Evolutionary conservation across 2,888 invertebrate species (phyloP), one percentile per base, ranked within the genome.

Genomic region (Oscheius sp.): DNA sequence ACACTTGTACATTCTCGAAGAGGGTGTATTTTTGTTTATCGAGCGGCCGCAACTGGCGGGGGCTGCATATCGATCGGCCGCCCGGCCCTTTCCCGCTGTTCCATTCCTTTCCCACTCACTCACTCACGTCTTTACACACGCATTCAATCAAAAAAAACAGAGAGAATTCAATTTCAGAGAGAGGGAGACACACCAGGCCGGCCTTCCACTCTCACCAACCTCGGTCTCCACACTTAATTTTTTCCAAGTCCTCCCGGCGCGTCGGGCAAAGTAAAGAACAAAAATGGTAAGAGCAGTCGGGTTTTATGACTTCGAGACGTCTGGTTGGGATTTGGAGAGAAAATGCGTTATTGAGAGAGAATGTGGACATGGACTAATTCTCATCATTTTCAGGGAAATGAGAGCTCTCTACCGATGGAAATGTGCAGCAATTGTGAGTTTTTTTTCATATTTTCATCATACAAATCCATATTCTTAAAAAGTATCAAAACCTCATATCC

Each of bases 391-490:
- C 92, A 96, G 96, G 96, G 96, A 91, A 96, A 96, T 92, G 96
- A 96, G 92, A 94, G 93, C 90, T 95, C 95, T 87, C 93, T 96
- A 90, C 95, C 96, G 87, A 95, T 96, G 95, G 96, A 96, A 93
- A 93, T 96, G 88, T 96, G 96, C 93, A 95, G 95, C 90, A 96
- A 95, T 90, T 95, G 95, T 94, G 92, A 94, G 94, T 94, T 74
- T 50, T 65, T 66, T 50, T 74, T 51, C 42, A 63, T 77, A 13
- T 57, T 29, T 7, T 57, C 58, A 29, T 42, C n/a, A n/a, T 33
- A 55, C 3, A 11, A 21, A 21, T 21, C 21, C 21, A 21, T 21
- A 21, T 21, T 21, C 21, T 21, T 21, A 21, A 21, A 21, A 21
- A 21, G 21, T 21, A 21, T 21, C 21, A 21, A 21, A 21, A 21